phyloP scores from a whole-genome alignment of 37 sponge, comb jelly and placozoan genomes.

The Chondrilla cf. caribensis region DNA sequence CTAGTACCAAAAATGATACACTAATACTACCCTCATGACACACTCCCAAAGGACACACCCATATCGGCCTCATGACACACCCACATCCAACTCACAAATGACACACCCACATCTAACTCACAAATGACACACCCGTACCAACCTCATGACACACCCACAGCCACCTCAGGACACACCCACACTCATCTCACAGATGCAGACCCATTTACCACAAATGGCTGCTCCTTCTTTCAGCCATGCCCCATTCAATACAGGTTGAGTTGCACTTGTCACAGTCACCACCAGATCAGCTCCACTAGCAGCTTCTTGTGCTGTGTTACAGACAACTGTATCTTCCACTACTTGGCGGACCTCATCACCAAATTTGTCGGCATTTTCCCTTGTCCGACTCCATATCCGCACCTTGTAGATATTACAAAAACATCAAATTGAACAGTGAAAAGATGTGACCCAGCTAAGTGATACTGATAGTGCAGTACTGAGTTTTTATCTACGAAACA shows the following conservation, averaged over 20 bases:
- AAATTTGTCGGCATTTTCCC: conserved; percentile 58
- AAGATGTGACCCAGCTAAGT: no score
- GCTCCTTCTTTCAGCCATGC: conserved; percentile 92
- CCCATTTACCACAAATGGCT: conserved; percentile 58
- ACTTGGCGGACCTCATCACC: conserved; percentile 40
- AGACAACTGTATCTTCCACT: conserved; percentile 14
- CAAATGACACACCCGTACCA: no score
- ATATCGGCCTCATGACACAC: no score
- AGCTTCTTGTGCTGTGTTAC: conserved; percentile 63
- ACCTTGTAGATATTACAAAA: conserved; percentile 51
- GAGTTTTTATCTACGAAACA: no score
- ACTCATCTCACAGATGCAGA: neutral
- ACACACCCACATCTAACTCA: no score
- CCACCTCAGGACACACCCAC: no score
- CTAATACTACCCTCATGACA: no score
- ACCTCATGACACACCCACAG: neutral
- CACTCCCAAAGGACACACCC: no score
- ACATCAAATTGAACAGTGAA: no score
- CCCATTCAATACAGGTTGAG: conserved; percentile 76
- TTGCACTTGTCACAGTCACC: conserved; percentile 79
- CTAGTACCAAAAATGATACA: no score
- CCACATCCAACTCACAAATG: no score
- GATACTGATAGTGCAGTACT: no score
- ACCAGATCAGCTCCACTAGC: conserved; percentile 84
- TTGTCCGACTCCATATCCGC: conserved; percentile 74